Base-by-base conservation (phyloP, 1,140 invertebrate genomes). In the Phortica variegata region DNA sequence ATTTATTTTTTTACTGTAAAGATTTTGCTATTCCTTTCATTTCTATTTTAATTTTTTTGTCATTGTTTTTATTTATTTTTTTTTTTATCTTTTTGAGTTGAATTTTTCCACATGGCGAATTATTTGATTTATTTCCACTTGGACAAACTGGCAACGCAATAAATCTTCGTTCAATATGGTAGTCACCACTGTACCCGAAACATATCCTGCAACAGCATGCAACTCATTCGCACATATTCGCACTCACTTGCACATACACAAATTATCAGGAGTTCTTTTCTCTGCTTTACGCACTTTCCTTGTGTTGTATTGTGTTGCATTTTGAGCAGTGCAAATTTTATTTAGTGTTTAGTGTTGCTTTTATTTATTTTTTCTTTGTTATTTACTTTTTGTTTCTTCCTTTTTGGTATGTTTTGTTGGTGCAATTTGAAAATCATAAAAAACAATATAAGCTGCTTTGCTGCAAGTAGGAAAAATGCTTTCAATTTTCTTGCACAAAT, bases 111-210 rank as follows among this genome's bases (percentile, higher is more conserved):
- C 66, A 66, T 71, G 66, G 55, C 62, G 71, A 71, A 71, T 71
- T 71, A 71, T 71, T 71, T 71, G 66, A 71, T 71, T 71, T 71
- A 71, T 71, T 71, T 63, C 52, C 66, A 66, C 62, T 71, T 71
- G 62, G 66, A 71, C 61, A 71, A 58, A 65, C 57, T 71, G 66
- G 66, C 66, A 66, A 46, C 60, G 62, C 60, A 71, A 71, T 71
- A 71, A 71, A 71, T 71, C 66, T 71, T 71, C 66, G 62, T 71
- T 71, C 62, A 65, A 61, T 66, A 65, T 66, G 66, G 47, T 60
- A 68, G 56, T 47, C 46, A 48, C 60, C 23, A 26, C 23, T 26
- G 5, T 26, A n/a, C n/a, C n/a, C n/a, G n/a, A n/a, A n/a, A n/a
- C n/a, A n/a, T n/a, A n/a, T n/a, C n/a, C n/a, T n/a, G n/a, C n/a